Percentiles rank a stretch among this genome's conserved stretches.
Conservation (phyloP, 2,888 invertebrate species). For the Diplolepis rosae region DNA sequence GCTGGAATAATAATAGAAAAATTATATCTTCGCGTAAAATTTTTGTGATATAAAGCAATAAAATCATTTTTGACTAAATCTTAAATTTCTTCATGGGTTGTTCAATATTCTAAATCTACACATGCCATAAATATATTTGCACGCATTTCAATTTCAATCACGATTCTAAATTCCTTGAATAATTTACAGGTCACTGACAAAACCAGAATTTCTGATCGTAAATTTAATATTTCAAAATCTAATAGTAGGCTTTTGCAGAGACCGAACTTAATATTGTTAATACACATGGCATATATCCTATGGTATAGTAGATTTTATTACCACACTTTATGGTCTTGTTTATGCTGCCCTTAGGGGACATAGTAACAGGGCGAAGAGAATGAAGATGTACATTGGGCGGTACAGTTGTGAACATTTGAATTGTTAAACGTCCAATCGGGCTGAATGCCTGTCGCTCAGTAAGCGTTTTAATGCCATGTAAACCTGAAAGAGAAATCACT, state of each 20-base stretch:
- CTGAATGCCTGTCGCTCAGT: slow-evolving; percentile 4
- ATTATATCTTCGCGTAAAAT: no score
- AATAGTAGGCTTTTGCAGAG: neutral
- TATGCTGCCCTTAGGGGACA: neutral
- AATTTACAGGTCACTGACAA: no score
- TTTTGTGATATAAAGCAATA: no score
- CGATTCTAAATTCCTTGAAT: no score
- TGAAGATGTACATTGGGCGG: neutral
- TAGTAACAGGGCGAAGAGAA: neutral
- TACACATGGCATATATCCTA: neutral
- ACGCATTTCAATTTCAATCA: no score
- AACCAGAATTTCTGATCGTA: neutral
- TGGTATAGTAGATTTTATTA: neutral
- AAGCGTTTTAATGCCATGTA: neutral
- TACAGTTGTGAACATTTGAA: slow-evolving; percentile 38
- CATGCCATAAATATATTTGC: no score
- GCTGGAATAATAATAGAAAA: no score
- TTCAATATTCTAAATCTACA: no score
- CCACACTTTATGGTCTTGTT: slow-evolving; percentile 32
- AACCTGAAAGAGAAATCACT: neutral
- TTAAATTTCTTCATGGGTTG: no score
- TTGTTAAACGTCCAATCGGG: slow-evolving; percentile 46
- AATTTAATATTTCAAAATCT: neutral
- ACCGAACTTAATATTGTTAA: neutral
- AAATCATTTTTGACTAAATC: no score